These are phyloP conservation scores for Calliscelio sp. DNA, from an alignment of 2,888 invertebrate genomes.

Conservation along the genomic window DNA sequence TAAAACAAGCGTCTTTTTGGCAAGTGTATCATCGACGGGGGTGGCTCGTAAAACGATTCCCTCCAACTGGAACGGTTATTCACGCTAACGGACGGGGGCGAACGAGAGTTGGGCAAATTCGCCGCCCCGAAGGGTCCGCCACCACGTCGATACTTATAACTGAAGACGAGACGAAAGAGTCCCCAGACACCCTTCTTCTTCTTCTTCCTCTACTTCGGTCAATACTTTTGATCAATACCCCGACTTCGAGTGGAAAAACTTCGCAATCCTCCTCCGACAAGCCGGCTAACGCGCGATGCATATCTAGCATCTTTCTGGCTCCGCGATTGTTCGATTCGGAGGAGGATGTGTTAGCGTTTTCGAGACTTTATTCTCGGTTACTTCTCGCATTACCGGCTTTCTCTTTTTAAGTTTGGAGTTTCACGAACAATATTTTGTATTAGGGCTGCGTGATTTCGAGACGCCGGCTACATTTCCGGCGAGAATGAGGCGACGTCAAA, in stretches of 20 bases:
- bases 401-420: neutral
- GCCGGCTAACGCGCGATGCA: conserved; percentile 35
- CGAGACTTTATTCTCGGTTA: conserved; percentile 36
- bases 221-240: conserved; percentile 57
- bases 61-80: conserved; percentile 49
- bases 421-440: conserved; percentile 38
- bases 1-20: conserved; percentile 70
- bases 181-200: conserved; percentile 48
- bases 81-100: conserved; percentile 40
- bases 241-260: conserved; percentile 37
- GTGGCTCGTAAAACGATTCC: conserved; percentile 67
- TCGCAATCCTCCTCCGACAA: conserved; percentile 36
- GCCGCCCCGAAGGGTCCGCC: conserved; percentile 30
- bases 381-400: neutral
- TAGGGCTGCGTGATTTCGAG: conserved; percentile 4
- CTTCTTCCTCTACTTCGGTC: conserved; percentile 28
- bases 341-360: conserved; percentile 43
- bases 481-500: conserved; percentile 20
- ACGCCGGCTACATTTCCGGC: conserved; percentile 13
- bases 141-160: conserved; percentile 34
- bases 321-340: conserved; percentile 40
- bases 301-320: conserved; percentile 34
- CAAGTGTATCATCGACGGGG: conserved; percentile 69
- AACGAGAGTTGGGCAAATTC: conserved; percentile 51
- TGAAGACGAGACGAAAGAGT: conserved; percentile 44